Base-by-base conservation (phyloP, 2,113 vertebrate species). In the Notothenia coriiceps region DNA sequence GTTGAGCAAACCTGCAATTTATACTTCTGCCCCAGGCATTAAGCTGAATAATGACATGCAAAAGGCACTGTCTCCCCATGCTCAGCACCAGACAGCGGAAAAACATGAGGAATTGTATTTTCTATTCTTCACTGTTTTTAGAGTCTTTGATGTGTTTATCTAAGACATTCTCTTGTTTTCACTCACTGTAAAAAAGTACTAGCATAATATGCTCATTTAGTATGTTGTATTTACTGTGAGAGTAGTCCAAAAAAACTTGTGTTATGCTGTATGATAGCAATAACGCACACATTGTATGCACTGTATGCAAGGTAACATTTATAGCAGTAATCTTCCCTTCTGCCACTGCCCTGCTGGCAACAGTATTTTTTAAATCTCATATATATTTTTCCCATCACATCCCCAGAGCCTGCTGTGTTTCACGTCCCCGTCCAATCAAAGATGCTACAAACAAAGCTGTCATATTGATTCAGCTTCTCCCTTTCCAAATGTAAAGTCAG, bases 1-100 rank as follows among this genome's bases (percentile, higher is more conserved):
- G 63, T 87, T 81, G 91, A 72, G 92, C 89, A 85, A 92, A 92
- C 87, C 90, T 88, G 87, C 85, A 91, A 91, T 93, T 93, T 89
- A 84, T 86, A 86, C 84, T 76, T 77, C 51, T 66, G 87, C 82
- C 82, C 25, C 43, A 72, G 89, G 92, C 86, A 73, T 86, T 83
- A 76, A 85, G 75, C 89, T 77, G 76, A 82, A 80, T 88, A 86
- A 90, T 88, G 85, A 88, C 82, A 84, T 91, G 84, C 82, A 82
- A 84, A 67, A 74, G 15, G 51, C 65, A 63, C 62, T 59, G 50
- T 61, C 51, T 79, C 74, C 15, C 68, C 46, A 20, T 74, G 61
- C 46, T 62, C 49, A 55, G 61, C 49, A 71, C 25, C 60, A n/a
- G n/a, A n/a, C n/a, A n/a, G n/a, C n/a, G n/a, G n/a, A n/a, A n/a